A percentile compares a stretch with the other conserved stretches of the same genome.
Conservation (phyloP, 30 jellyfish, hydroid and myxozoan genomes). For the Turritopsis dohrnii region DNA sequence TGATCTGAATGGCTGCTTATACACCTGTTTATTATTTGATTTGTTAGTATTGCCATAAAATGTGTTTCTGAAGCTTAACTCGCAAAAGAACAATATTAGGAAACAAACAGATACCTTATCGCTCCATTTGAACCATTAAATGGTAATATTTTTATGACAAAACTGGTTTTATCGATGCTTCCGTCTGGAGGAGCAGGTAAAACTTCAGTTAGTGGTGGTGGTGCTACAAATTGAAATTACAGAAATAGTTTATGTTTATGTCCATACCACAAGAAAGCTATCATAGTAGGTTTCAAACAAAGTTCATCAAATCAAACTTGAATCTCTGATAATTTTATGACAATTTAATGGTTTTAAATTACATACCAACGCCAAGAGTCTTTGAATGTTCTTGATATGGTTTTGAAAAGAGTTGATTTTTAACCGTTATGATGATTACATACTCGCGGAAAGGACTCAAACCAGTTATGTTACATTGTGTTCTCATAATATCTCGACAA, state of each 20-base stretch:
- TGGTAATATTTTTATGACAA: neutral
- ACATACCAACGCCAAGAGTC: neutral
- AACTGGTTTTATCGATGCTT: neutral
- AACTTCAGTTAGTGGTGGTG: neutral
- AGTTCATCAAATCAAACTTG: too few relatives aligned
- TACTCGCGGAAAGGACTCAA: neutral
- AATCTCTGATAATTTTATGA: too few relatives aligned
- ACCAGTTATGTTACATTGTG: neutral
- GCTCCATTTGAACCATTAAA: neutral
- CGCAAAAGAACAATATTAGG: too few relatives aligned
- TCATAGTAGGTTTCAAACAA: too few relatives aligned
- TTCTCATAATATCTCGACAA: neutral
- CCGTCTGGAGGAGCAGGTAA: constrained; percentile 6
- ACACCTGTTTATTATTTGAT: too few relatives aligned
- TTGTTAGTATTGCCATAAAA: too few relatives aligned
- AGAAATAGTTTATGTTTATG: too few relatives aligned
- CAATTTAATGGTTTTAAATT: neutral
- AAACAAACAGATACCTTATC: neutral
- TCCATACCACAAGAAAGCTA: too few relatives aligned
- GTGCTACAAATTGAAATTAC: constrained; percentile 2
- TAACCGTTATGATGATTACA: neutral
- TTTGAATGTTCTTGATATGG: neutral
- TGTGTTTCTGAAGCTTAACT: too few relatives aligned
- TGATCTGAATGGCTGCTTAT: too few relatives aligned
- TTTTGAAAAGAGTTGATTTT: neutral